Evolutionary conservation across 2,113 vertebrate genomes (phyloP), one percentile per base, ranked within the genome.

Genomic region (Plestiodon gilberti): DNA sequence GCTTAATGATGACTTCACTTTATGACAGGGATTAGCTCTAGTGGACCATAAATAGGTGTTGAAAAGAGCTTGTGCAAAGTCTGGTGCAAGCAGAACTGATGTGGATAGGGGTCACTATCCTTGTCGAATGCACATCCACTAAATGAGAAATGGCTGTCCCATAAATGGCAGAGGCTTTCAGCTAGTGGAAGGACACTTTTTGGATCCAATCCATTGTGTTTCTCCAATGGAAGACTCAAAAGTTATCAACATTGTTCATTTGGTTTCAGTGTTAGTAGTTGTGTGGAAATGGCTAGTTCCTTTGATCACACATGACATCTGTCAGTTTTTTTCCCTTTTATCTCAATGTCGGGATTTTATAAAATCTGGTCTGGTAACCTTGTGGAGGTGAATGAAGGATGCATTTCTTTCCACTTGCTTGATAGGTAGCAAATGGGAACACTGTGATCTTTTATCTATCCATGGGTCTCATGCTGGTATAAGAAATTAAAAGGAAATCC

Each of bases 401-500:
- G 43, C 5, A 67, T 23, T 78, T 83, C 84, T 0, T 55, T 64
- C 11, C 30, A 61, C 13, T 23, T 70, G 3, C 75, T 83, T 40
- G n/a, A 18, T 38, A 79, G 18, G 70, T 35, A 67, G 59, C n/a
- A 85, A 6, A 64, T 76, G 9, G 33, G 4, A 57, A 4, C 48
- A 57, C 2, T 70, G 86, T 78, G 52, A 52, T 3, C 81, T 73
- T 62, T 48, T 82, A 67, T 83, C 14, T 84, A 71, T 78, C 75
- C 30, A 52, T 20, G 1, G 0, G 52, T 73, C 61, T 83, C 71
- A 77, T 20, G 35, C 2, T 81, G 30, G 30, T 82, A 64, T 6
- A 84, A 83, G 17, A 83, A 89, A 71, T 87, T 87, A 23, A 93
- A 75, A 87, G 64, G 77, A 76, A 89, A 86, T 87, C 14, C 28